Percentiles rank a stretch among this genome's conserved stretches.
These are phyloP conservation scores for Amyelois transitella DNA, from an alignment of 1,140 invertebrate species.

Conservation along the genomic window DNA sequence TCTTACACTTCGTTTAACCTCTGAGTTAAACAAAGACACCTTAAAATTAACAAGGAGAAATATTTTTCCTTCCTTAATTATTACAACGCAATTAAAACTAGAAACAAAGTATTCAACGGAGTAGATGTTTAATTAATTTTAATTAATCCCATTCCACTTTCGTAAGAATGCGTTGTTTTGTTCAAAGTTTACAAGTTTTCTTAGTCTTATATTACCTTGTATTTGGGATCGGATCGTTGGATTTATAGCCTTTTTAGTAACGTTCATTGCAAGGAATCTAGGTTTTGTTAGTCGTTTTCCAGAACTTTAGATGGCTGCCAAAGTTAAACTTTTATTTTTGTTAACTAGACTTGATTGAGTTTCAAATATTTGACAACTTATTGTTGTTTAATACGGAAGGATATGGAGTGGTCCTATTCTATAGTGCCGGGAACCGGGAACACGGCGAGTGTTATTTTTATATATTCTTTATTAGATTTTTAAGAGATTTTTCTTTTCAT, in stretches of 20 bases:
- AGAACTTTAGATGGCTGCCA: neutral
- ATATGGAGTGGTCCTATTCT: too few species aligned
- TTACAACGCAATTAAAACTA: neutral
- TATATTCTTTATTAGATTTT: too few species aligned
- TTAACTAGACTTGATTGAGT: neutral
- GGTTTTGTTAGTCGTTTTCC: neutral
- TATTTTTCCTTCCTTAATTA: too few species aligned
- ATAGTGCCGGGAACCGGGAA: too few species aligned
- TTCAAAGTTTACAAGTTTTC: neutral
- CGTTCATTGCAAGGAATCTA: neutral
- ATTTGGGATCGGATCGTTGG: neutral
- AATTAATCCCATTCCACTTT: neutral
- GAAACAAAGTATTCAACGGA: neutral
- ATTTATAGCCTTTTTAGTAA: neutral
- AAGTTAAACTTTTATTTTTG: neutral
- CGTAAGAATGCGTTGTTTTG: neutral
- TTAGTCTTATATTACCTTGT: neutral
- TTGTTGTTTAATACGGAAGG: neutral
- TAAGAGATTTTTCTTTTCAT: too few species aligned
- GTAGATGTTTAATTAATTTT: neutral
- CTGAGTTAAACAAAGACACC: too few species aligned
- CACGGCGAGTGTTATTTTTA: too few species aligned
- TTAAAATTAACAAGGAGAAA: too few species aligned
- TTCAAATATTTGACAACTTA: neutral
- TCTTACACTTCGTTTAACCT: too few species aligned